These are phyloP conservation scores for Hippocampus abdominalis DNA, from an alignment of 2,113 vertebrate genomes.

Conservation along the genomic window DNA sequence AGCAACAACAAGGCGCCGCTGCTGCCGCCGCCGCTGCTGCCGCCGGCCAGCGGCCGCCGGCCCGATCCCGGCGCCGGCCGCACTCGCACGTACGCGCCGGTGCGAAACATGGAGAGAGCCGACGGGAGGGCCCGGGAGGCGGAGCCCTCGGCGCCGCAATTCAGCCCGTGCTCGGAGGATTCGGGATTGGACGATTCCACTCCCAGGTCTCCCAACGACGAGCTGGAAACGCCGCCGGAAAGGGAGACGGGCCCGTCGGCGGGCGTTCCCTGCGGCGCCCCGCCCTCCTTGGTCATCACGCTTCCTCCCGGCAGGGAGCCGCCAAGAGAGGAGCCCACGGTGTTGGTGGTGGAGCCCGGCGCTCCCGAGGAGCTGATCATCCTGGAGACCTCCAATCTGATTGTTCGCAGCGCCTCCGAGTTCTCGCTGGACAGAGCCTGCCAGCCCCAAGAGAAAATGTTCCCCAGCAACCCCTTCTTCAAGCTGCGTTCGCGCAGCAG, in stretches of 20 bases:
- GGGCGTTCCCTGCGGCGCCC: too few relatives aligned
- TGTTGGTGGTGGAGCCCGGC: too few relatives aligned
- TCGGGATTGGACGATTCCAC: constrained; percentile 74
- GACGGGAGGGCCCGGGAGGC: constrained; percentile 62
- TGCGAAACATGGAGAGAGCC: constrained; percentile 69
- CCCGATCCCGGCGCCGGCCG: constrained; percentile 64
- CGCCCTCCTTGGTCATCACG: constrained; percentile 71
- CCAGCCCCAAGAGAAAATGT: constrained; percentile 68
- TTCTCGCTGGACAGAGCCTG: constrained; percentile 68
- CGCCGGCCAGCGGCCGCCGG: constrained; percentile 51
- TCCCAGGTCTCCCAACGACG: constrained; percentile 70
- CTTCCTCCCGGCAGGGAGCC: constrained; percentile 68
- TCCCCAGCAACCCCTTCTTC: constrained; percentile 78
- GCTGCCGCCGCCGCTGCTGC: constrained; percentile 55
- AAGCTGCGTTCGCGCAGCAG: constrained; percentile 75
- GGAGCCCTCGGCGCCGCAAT: constrained; percentile 63
- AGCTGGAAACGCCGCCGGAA: constrained; percentile 70
- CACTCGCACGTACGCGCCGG: constrained; percentile 76
- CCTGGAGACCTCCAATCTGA: constrained; percentile 72
- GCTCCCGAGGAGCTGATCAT: constrained; percentile 66
- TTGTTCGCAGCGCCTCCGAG: constrained; percentile 74
- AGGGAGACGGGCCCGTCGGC: constrained; percentile 50
- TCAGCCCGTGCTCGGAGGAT: constrained; percentile 76
- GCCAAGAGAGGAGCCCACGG: constrained; percentile 56
- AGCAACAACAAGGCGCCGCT: constrained; percentile 63